Conservation (phyloP, 2,113 vertebrate species). For the Pleuronectes platessa region DNA sequence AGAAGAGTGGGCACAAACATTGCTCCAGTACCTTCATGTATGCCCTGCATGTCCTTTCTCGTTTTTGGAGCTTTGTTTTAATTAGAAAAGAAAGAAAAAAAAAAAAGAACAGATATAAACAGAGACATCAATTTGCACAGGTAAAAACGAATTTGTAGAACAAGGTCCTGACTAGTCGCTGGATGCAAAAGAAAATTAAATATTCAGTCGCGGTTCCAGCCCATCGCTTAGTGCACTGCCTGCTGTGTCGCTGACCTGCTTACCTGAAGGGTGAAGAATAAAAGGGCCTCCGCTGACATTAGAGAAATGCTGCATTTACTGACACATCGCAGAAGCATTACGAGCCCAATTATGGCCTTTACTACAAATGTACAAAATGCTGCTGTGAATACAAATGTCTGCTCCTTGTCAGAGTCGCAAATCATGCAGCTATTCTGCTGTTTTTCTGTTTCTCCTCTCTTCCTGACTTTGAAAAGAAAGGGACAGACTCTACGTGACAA, state of each 20-base stretch:
- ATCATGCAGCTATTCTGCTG: constrained; percentile 16
- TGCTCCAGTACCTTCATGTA: constrained; percentile 98
- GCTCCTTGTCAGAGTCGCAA: constrained; percentile 12
- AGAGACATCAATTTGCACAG: constrained; percentile 74
- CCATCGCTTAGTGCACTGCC: constrained; percentile 1
- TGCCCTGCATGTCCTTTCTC: constrained; percentile 99
- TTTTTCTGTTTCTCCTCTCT: background rate
- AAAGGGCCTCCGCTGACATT: constrained; percentile 4
- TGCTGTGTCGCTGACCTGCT: constrained; percentile 2
- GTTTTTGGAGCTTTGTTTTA: constrained; percentile 97
- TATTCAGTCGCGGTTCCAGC: constrained; percentile 10
- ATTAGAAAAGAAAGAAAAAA: constrained; percentile 75
- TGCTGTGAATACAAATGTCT: constrained; percentile 17
- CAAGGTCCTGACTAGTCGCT: constrained; percentile 14
- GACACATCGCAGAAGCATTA: constrained; percentile 26
- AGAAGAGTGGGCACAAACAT: constrained; percentile 85
- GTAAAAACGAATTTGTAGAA: constrained; percentile 48
- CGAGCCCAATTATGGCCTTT: constrained; percentile 24
- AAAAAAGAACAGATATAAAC: constrained; percentile 81
- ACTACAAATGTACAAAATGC: constrained; percentile 24
- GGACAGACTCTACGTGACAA: background rate
- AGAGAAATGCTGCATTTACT: constrained; percentile 21
- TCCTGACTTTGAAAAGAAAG: constrained; percentile 32
- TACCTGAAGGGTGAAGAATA: constrained; percentile 24
- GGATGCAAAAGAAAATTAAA: background rate